These are phyloP conservation scores for Muscina levida DNA, from an alignment of 2,888 invertebrate genomes.

Conservation along the genomic window DNA sequence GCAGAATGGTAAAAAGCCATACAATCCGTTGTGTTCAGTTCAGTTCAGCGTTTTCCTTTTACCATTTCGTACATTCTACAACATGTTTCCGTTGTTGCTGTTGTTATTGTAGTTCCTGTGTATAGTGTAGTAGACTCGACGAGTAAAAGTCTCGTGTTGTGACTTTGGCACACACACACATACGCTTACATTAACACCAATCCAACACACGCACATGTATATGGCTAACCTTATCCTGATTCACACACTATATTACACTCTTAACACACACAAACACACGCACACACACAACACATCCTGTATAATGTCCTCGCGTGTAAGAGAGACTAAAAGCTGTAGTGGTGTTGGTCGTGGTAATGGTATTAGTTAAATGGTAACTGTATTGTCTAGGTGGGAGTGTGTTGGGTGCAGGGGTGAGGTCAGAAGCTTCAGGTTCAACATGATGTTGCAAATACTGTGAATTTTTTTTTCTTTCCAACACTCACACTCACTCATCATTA, in stretches of 20 bases:
- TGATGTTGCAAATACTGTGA: slow-evolving; percentile 29
- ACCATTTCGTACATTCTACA: slow-evolving; percentile 22
- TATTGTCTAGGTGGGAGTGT: no score
- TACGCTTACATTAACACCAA: slow-evolving; percentile 22
- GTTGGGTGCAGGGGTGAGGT: no score
- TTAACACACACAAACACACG: slow-evolving; percentile 29
- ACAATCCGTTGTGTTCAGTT: slow-evolving; percentile 23
- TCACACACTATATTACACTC: no score
- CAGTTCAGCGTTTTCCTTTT: slow-evolving; percentile 22
- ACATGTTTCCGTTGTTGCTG: slow-evolving; percentile 43
- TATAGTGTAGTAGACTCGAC: slow-evolving; percentile 10
- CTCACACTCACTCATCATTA: background rate
- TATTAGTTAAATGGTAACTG: background rate
- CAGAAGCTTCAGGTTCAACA: no score
- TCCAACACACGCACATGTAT: slow-evolving; percentile 25
- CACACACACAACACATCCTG: no score
- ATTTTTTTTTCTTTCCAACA: slow-evolving; percentile 8
- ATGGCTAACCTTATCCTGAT: background rate
- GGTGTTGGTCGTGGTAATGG: background rate
- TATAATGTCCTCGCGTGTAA: background rate
- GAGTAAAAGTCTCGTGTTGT: slow-evolving; percentile 59
- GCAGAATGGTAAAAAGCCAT: slow-evolving; percentile 57
- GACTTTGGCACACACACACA: slow-evolving; percentile 48
- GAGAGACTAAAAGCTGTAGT: background rate
- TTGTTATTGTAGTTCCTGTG: slow-evolving; percentile 49